Base-by-base conservation (phyloP, 1,140 invertebrate species). In the Drosophila pallidifrons region DNA sequence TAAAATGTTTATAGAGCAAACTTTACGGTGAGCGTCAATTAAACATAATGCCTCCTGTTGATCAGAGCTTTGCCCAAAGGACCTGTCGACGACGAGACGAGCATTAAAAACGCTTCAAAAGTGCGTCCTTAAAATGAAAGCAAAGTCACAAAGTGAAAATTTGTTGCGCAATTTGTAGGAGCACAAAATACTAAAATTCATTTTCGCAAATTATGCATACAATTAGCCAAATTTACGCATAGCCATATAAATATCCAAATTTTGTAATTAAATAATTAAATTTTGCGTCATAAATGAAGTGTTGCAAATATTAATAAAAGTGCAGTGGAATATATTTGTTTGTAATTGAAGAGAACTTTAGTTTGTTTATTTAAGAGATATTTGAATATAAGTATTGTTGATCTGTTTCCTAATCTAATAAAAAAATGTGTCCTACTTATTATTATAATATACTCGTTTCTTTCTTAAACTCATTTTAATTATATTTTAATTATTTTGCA, bases 21-120 rank as follows among this genome's bases (percentile, higher is more conserved):
- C 69, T 87, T 88, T 83, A 87, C 80, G 83, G 66, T 69, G 77
- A 75, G 54, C 77, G 71, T 73, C 83, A 87, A 87, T 87, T 87
- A 87, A 82, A 75, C 74, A 77, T 75, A 75, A 85, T 69, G 49
- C 4, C 54, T 71, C 41, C 68, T 64, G 51, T 64, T 57, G 68
- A 64, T 64, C 59, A 38, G 41, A 25, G 11, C 8, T 30, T 30
- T 10, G 5, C 25, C 30, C 32, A 66, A 51, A 58, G 55, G 49
- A 13, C 51, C 51, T 57, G 64, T 13, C 20, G 20, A 43, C 41
- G 35, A 38, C 32, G 32, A 32, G 35, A 38, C 35, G 41, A 30
- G 7, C 66, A 60, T 43, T 57, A 52, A 72, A 59, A 10, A 11
- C 16, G 54, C 30, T 8, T 5, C 28, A 49, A 47, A 47, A 49